phyloP scores from a whole-genome alignment of 2,797 vertebrate genomes.

The Acanthiza pusilla region DNA sequence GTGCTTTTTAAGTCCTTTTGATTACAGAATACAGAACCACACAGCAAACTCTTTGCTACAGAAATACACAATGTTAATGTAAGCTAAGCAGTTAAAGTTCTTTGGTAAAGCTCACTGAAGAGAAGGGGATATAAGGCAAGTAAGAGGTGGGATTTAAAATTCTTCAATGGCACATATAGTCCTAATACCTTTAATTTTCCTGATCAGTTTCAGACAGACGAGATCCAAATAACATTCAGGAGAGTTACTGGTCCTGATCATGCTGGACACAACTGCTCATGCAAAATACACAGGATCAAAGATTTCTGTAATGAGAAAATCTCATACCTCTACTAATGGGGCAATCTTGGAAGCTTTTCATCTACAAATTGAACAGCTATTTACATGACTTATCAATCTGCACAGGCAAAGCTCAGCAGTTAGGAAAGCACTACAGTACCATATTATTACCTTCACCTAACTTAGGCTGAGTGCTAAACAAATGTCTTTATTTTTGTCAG shows the following conservation, averaged over 20 bases:
- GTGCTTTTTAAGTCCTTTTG: not conserved
- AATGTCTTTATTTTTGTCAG: not conserved
- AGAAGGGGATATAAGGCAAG: not conserved
- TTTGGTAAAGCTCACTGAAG: not conserved
- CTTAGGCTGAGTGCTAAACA: not conserved
- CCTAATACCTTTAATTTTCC: slow-evolving; percentile 8
- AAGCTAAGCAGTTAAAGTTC: not conserved
- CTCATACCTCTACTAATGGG: not conserved
- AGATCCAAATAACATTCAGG: not conserved
- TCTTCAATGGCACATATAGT: not conserved
- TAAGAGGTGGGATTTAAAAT: not conserved
- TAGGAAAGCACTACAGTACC: not conserved
- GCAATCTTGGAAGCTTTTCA: not conserved
- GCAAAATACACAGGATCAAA: not conserved
- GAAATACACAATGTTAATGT: not conserved
- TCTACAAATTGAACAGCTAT: not conserved
- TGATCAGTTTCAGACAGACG: not conserved
- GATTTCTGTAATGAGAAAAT: not conserved
- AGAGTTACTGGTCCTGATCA: not conserved
- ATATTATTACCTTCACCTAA: not conserved
- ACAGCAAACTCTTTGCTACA: not conserved
- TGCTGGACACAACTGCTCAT: not conserved
- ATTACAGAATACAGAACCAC: not conserved
- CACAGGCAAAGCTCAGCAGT: not conserved
- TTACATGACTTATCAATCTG: not conserved